Conservation (phyloP, 1,140 invertebrate species). For the Drosophila sp. region DNA sequence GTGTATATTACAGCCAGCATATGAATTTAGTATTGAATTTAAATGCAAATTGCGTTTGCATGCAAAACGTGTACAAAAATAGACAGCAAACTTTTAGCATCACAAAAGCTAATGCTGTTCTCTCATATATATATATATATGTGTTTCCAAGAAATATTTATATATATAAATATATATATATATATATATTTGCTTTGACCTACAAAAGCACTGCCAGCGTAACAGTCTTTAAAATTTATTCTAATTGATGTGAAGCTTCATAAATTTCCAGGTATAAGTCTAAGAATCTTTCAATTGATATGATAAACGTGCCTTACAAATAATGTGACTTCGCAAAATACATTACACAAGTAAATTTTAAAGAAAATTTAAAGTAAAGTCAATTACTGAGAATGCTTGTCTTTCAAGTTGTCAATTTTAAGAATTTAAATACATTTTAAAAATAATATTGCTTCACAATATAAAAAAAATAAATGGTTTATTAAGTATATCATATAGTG, state of each 20-base stretch:
- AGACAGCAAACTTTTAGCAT: conserved; percentile 44
- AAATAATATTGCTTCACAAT: too few relatives aligned
- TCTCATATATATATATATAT: not conserved
- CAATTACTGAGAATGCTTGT: too few relatives aligned
- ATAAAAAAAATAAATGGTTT: too few relatives aligned
- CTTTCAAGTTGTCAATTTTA: too few relatives aligned
- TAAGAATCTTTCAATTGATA: too few relatives aligned
- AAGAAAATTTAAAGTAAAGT: too few relatives aligned
- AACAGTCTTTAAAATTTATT: conserved; percentile 6
- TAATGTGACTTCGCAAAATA: too few relatives aligned
- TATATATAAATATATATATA: not conserved
- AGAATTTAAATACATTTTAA: too few relatives aligned
- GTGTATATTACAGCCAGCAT: conserved; percentile 78
- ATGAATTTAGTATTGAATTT: conserved; percentile 83
- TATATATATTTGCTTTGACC: conserved; percentile 21
- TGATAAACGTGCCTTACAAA: too few relatives aligned
- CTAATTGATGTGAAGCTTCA: conserved; percentile 5
- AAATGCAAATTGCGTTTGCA: conserved; percentile 82
- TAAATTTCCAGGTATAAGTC: not conserved
- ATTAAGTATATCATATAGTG: too few relatives aligned
- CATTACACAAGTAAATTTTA: too few relatives aligned
- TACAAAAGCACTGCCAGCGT: conserved; percentile 14
- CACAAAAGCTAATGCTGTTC: conserved; percentile 5
- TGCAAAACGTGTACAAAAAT: conserved; percentile 77
- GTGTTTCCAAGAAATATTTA: not conserved